Percentiles rank a stretch among this genome's conserved stretches.
phyloP scores from a whole-genome alignment of 2,888 invertebrate genomes.

The Spialia ferax region DNA sequence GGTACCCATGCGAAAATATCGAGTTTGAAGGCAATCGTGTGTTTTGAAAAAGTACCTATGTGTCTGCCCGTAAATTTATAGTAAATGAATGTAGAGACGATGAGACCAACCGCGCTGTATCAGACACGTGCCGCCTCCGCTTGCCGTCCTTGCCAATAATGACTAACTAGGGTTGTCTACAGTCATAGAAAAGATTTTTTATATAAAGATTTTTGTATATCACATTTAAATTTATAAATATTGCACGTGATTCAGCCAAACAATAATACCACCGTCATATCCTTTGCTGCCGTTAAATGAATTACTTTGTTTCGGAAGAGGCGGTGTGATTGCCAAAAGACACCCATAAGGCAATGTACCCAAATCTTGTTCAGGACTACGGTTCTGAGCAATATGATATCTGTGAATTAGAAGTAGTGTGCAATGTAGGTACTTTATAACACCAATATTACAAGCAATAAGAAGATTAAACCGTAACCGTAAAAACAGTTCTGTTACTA shows the following conservation, averaged over 20 bases:
- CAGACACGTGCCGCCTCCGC: constrained; percentile 22
- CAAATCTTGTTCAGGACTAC: no score
- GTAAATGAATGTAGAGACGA: neutral
- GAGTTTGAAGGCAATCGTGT: neutral
- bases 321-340: no score
- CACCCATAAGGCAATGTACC: no score
- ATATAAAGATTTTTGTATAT: neutral
- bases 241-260: neutral
- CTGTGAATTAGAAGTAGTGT: no score
- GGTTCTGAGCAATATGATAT: no score
- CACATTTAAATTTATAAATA: neutral
- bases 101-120: neutral
- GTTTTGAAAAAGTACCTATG: neutral
- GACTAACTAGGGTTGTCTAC: constrained; percentile 18
- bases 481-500: no score
- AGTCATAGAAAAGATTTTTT: neutral
- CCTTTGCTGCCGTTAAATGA: neutral
- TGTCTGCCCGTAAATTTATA: constrained; percentile 4
- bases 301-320: neutral
- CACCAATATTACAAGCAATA: no score
- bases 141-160: constrained; percentile 2
- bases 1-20: no score
- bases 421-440: no score
- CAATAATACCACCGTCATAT: neutral
- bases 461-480: no score